A percentile compares a stretch with the other conserved stretches of the same genome.
Conservation (phyloP, 2,797 vertebrate genomes). For the Aplochiton taeniatus region DNA sequence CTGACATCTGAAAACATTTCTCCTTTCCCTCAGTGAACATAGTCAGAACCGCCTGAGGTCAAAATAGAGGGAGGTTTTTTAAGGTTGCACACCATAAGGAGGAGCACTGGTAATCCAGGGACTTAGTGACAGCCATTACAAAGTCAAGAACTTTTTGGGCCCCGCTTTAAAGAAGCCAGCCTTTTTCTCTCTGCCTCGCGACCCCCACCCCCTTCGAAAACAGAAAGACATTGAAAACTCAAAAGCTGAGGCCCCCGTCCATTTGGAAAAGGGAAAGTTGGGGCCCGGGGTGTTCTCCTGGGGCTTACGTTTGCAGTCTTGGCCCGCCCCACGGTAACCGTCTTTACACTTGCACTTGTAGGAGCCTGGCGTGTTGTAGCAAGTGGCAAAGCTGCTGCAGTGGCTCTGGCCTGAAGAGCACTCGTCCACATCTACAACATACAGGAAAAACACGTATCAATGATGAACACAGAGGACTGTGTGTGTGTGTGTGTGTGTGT, state of each 20-base stretch:
- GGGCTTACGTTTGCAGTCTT: slow-evolving; percentile 88
- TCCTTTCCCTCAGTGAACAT: slow-evolving; percentile 32
- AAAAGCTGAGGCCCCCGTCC: slow-evolving; percentile 44
- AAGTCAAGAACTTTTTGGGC: slow-evolving; percentile 58
- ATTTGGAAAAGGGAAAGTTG: slow-evolving; percentile 26
- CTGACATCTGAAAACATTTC: slow-evolving; percentile 15
- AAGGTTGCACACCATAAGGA: slow-evolving; percentile 32
- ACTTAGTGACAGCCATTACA: slow-evolving; percentile 60
- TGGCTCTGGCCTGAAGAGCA: slow-evolving; percentile 84
- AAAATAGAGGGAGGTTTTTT: slow-evolving; percentile 33
- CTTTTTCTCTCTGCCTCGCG: slow-evolving; percentile 1
- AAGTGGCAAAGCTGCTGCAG: slow-evolving; percentile 84
- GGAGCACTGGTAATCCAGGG: slow-evolving; percentile 30
- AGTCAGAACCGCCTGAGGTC: slow-evolving; percentile 35
- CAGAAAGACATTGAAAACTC: slow-evolving; percentile 35
- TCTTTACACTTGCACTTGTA: slow-evolving; percentile 96
- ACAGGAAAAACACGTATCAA: slow-evolving; percentile 47
- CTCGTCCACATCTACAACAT: slow-evolving; percentile 89
- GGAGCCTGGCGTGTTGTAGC: slow-evolving; percentile 92
- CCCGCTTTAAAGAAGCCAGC: slow-evolving; percentile 24
- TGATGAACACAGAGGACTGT: neutral
- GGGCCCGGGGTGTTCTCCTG: slow-evolving; percentile 28
- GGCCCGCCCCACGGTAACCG: slow-evolving; percentile 86
- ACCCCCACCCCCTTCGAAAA: slow-evolving; percentile 30
- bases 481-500: neutral